Base-by-base conservation (phyloP, 2,888 invertebrate species). In the Byasa hedistus region DNA sequence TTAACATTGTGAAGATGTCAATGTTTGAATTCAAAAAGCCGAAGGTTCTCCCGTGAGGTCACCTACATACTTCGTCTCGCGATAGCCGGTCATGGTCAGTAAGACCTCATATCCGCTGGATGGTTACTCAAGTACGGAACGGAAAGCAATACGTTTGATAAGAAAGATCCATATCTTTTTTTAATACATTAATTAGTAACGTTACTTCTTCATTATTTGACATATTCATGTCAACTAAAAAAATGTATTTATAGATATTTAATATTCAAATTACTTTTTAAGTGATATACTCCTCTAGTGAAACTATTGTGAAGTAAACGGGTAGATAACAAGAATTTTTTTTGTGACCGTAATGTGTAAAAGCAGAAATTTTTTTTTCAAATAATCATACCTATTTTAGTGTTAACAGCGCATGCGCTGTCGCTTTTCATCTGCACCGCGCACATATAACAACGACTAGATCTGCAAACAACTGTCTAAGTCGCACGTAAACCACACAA, bases 31-130 rank as follows among this genome's bases (percentile, higher is more conserved):
- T 77, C 82, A 80, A 85, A 89, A 86, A 83, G 79, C 77, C 78
- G 85, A 86, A 84, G 88, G 87, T 86, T 80, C 69, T 74, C 72
- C 72, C 71, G 72, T 81, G 83, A 91, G 91, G 91, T 89, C 89
- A 89, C 88, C 89, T 88, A 87, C 87, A 86, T 89, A 84, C 85
- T 83, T 76, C 79, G 79, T 79, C 77, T 79, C 76, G 76, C 78
- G 76, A 75, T 84, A 83, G 75, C 78, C 80, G 90, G 90, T 90
- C 90, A 90, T 76, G 90, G 90, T 75, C 87, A 72, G 72, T 73
- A 75, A 84, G 83, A 83, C 83, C 85, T 85, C 86, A 84, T 77
- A 82, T 81, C 81, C 81, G 81, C 70, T 70, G 77, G 69, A 65
- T 65, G 59, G 27, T 27, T 19, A 51, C 56, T 4, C 68, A 78